Percentiles rank a stretch among this genome's conserved stretches.
Evolutionary conservation across 2,113 vertebrate genomes (phyloP).

Genomic region (Cyprinodon variegatus): DNA sequence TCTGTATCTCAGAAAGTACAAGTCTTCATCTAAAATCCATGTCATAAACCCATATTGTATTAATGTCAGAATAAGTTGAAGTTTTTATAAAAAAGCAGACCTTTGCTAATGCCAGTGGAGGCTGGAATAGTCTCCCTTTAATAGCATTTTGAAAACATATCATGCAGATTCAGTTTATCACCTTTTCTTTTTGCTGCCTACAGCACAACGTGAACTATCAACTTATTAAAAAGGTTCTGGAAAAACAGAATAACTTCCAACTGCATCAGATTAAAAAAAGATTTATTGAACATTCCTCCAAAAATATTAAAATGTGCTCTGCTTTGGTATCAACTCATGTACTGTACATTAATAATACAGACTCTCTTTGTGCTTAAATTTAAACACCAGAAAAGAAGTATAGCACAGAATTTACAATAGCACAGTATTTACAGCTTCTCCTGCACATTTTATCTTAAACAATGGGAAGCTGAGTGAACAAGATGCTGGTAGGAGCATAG

Average conservation of each 20-base stretch:
- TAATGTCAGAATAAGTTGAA: neutral
- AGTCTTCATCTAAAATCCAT: neutral
- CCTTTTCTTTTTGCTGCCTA: neutral
- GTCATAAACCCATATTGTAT: neutral
- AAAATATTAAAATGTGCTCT: constrained; percentile 36
- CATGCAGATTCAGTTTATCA: neutral
- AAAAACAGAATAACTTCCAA: neutral
- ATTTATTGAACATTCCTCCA: constrained; percentile 54
- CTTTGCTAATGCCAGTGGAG: neutral
- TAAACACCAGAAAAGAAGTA: neutral
- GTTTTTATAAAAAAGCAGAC: neutral
- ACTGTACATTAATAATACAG: constrained; percentile 35
- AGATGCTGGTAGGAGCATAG: constrained; percentile 32
- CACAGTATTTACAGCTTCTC: neutral
- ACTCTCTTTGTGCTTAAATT: constrained; percentile 28
- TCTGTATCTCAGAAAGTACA: neutral
- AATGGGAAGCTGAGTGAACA: neutral
- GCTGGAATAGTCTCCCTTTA: too few relatives aligned
- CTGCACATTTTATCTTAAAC: neutral
- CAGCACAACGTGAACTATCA: neutral
- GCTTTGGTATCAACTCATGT: constrained; percentile 58
- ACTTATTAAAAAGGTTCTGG: neutral
- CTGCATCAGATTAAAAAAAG: neutral
- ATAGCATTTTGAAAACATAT: neutral
- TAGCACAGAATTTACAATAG: neutral